Conservation (phyloP, 2,888 invertebrate species). For the Tachina grossa region DNA sequence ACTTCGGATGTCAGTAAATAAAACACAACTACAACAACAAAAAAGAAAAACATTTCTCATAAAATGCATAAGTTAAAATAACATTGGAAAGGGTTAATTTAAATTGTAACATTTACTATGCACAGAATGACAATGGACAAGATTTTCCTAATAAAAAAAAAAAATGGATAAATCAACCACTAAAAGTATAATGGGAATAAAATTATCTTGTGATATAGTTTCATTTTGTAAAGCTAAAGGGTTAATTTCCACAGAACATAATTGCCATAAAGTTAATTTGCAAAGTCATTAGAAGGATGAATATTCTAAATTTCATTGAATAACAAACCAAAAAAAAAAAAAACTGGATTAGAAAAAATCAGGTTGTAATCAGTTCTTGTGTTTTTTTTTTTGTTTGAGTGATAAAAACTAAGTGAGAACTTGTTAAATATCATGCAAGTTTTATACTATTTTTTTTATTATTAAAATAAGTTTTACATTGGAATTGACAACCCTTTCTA, state of each 20-base stretch:
- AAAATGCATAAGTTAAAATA: constrained; percentile 15
- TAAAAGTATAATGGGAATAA: constrained; percentile 30
- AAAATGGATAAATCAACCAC: constrained; percentile 63
- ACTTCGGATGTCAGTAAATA: constrained; percentile 61
- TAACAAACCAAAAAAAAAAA: background rate
- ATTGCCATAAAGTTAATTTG: constrained; percentile 62
- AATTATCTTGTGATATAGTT: constrained; percentile 5
- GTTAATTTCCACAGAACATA: constrained; percentile 48
- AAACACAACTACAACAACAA: constrained; percentile 11
- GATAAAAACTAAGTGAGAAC: background rate
- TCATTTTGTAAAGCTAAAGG: constrained; percentile 39
- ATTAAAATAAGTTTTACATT: too few species aligned
- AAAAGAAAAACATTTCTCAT: background rate
- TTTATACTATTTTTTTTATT: background rate
- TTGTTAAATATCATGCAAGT: background rate
- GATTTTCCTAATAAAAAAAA: constrained; percentile 6
- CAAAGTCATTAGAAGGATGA: constrained; percentile 69
- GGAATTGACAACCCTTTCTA: too few species aligned
- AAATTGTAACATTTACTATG: constrained; percentile 54
- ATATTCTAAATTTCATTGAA: constrained; percentile 3
- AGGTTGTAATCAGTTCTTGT: constrained; percentile 46
- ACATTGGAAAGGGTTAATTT: constrained; percentile 64
- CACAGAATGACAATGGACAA: background rate
- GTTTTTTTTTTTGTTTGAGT: constrained; percentile 3
- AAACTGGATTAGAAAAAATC: constrained; percentile 41